A percentile compares a stretch with the other conserved stretches of the same genome.
Conservation (phyloP, 2,888 invertebrate species). For the Chrysina gloriosa region DNA sequence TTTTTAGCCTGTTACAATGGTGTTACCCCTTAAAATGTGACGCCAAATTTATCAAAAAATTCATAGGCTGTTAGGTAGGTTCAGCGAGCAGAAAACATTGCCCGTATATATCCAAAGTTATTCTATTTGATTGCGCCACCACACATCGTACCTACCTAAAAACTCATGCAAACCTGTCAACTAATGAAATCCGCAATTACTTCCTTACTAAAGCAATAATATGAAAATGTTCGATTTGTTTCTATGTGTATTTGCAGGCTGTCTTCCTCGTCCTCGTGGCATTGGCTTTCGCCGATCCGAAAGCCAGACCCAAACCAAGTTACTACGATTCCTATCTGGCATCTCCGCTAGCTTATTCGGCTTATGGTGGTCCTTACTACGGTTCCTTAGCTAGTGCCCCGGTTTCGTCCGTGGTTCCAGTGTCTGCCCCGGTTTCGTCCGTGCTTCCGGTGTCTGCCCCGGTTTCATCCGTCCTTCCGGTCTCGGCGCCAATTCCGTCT, state of each 20-base stretch:
- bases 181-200: neutral
- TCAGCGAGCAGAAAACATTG: no score
- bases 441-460: slow-evolving; percentile 2
- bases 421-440: neutral
- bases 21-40: no score
- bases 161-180: no score
- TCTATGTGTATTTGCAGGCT: slow-evolving; percentile 15
- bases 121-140: no score
- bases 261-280: slow-evolving; percentile 39
- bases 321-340: neutral
- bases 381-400: neutral
- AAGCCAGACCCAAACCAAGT: slow-evolving; percentile 23
- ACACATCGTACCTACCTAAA: no score
- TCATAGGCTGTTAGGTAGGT: no score
- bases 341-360: slow-evolving; percentile 9
- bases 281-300: slow-evolving; percentile 42
- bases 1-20: no score
- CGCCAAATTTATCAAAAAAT: no score
- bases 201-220: neutral
- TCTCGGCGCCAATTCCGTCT: slow-evolving; percentile 30
- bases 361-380: slow-evolving; percentile 24
- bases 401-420: neutral
- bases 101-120: no score
- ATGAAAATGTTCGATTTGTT: neutral
- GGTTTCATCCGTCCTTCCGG: slow-evolving; percentile 25